These are phyloP conservation scores for Crenichthys baileyi DNA, from an alignment of 2,797 vertebrate species.

Conservation along the genomic window DNA sequence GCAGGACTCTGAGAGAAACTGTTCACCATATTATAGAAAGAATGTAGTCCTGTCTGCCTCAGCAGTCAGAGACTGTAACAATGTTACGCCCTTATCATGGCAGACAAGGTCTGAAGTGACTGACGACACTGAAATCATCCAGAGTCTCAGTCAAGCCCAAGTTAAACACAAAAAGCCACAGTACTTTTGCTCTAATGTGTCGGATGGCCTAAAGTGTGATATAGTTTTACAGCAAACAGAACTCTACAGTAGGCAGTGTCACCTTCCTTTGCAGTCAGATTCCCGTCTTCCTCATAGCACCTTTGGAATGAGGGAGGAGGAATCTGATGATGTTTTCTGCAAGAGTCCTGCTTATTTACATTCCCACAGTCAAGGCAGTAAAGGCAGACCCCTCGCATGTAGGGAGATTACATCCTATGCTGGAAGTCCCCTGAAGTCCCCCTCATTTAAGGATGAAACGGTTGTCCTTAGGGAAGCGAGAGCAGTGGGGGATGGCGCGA, in stretches of 20 bases:
- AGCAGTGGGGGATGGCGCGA: constrained; percentile 45
- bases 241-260: constrained; percentile 69
- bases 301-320: constrained; percentile 39
- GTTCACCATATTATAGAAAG: constrained; percentile 67
- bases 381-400: constrained; percentile 72
- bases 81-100: constrained; percentile 65
- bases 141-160: constrained; percentile 50
- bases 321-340: constrained; percentile 59
- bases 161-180: constrained; percentile 51
- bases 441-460: constrained; percentile 59
- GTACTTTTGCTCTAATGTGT: constrained; percentile 17
- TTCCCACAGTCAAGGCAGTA: constrained; percentile 59
- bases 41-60: constrained; percentile 63
- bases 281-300: constrained; percentile 57
- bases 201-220: constrained; percentile 45
- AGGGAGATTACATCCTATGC: constrained; percentile 77
- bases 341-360: constrained; percentile 60
- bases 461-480: constrained; percentile 69
- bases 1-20: constrained; percentile 58
- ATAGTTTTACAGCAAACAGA: constrained; percentile 50
- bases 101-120: constrained; percentile 71
- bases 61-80: constrained; percentile 56
- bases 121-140: constrained; percentile 44
- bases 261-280: constrained; percentile 69
- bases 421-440: constrained; percentile 46